Conservation (phyloP, 2,797 vertebrate genomes). For the Manis javanica region DNA sequence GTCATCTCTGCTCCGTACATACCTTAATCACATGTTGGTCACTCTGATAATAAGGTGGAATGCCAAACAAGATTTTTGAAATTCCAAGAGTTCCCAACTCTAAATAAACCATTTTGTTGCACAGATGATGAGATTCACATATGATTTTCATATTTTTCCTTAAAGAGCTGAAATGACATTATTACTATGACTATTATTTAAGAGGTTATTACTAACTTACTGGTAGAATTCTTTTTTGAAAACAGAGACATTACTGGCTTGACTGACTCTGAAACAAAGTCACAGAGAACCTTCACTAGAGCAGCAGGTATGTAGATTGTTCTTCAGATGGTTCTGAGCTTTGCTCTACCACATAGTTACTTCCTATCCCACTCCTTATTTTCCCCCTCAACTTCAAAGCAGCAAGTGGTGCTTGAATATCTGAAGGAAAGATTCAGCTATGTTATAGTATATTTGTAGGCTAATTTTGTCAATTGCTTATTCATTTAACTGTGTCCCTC, state of each 20-base stretch:
- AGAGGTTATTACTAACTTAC: constrained; percentile 33
- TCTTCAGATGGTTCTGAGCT: not conserved
- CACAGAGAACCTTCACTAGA: not conserved
- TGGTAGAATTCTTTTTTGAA: constrained; percentile 11
- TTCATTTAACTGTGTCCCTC: not conserved
- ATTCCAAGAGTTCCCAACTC: constrained; percentile 56
- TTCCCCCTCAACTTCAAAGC: not conserved
- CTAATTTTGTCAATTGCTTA: constrained; percentile 20
- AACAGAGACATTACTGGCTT: not conserved
- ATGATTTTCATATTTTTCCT: constrained; percentile 40
- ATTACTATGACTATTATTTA: not conserved
- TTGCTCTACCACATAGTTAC: not conserved
- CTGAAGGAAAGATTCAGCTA: not conserved
- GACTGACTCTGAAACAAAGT: not conserved
- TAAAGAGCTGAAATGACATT: not conserved
- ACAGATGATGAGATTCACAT: constrained; percentile 47
- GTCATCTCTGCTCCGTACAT: not conserved
- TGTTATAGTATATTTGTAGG: not conserved
- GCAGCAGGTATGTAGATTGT: not conserved
- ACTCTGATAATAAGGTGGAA: constrained; percentile 61
- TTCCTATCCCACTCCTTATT: not conserved
- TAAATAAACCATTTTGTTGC: constrained; percentile 61
- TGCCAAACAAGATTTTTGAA: constrained; percentile 66
- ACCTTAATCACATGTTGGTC: constrained; percentile 18
- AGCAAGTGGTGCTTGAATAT: not conserved